A percentile compares a stretch with the other conserved stretches of the same genome.
Conservation (phyloP, 2,888 invertebrate genomes). For the Drosophila pullipes region DNA sequence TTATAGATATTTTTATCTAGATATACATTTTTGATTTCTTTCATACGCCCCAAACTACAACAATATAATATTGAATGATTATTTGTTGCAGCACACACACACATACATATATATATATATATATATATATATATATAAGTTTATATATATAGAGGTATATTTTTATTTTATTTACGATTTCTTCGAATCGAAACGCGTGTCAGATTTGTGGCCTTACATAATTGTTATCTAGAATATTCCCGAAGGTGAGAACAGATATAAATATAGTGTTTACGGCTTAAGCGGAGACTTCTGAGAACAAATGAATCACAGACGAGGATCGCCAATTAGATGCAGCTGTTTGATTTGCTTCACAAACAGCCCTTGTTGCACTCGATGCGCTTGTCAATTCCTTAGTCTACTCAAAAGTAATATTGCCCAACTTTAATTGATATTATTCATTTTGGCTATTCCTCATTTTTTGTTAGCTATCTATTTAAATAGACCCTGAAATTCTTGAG, state of each 20-base stretch:
- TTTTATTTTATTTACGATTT: background rate
- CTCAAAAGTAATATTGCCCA: background rate
- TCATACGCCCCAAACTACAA: constrained; percentile 13
- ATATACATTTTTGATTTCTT: constrained; percentile 45
- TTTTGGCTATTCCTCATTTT: background rate
- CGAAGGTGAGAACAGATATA: background rate
- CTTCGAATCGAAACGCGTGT: background rate
- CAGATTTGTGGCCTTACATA: constrained; percentile 1
- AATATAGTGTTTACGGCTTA: background rate
- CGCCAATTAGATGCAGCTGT: constrained; percentile 18
- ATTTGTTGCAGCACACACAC: background rate
- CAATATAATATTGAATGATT: constrained; percentile 31
- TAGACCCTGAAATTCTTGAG: constrained; percentile 26
- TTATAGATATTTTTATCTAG: constrained; percentile 50
- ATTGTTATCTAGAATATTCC: constrained; percentile 12
- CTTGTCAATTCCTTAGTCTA: too few relatives aligned
- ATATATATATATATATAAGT: too few relatives aligned
- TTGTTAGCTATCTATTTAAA: background rate
- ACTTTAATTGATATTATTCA: background rate
- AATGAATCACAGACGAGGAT: background rate
- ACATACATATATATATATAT: background rate
- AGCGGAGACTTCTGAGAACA: background rate
- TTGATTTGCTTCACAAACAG: background rate
- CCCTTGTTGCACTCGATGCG: background rate
- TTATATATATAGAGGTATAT: rapidly evolving